Conservation (phyloP, 2,797 vertebrate species). For the Parambassis ranga region DNA sequence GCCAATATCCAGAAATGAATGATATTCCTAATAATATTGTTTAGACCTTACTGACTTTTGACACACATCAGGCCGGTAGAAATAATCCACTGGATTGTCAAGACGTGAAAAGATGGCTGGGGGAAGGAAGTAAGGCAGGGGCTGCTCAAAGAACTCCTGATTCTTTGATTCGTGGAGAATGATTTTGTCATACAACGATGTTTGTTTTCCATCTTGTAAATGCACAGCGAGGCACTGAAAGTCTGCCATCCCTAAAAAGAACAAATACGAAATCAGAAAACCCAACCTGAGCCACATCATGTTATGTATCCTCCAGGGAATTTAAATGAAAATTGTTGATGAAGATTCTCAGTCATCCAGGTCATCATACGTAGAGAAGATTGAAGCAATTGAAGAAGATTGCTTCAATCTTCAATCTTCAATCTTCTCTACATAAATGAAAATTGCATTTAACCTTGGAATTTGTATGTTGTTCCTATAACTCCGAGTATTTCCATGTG, state of each 20-base stretch:
- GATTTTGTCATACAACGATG: slow-evolving; percentile 90
- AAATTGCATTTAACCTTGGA: slow-evolving; percentile 84
- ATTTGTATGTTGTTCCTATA: slow-evolving; percentile 91
- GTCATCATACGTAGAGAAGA: too few relatives aligned
- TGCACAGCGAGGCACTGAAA: slow-evolving; percentile 93
- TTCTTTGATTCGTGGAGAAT: slow-evolving; percentile 87
- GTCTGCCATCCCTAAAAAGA: slow-evolving; percentile 89
- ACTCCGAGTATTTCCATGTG: slow-evolving; percentile 87
- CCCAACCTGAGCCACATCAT: not conserved
- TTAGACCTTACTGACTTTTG: slow-evolving; percentile 74
- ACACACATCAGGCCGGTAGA: slow-evolving; percentile 86
- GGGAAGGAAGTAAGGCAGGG: slow-evolving; percentile 88
- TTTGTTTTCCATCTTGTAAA: slow-evolving; percentile 71
- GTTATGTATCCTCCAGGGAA: too few relatives aligned
- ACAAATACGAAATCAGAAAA: not conserved
- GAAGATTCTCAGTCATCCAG: too few relatives aligned
- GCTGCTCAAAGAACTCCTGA: slow-evolving; percentile 88
- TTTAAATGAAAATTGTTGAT: too few relatives aligned
- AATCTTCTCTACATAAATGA: too few relatives aligned
- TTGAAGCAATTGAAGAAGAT: too few relatives aligned
- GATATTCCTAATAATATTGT: not conserved
- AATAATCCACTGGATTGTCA: slow-evolving; percentile 90
- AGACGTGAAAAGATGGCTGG: slow-evolving; percentile 95
- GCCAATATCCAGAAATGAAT: not conserved
- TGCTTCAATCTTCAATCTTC: too few relatives aligned